Base-by-base conservation (phyloP, 2,797 vertebrate species). In the Parambassis ranga region DNA sequence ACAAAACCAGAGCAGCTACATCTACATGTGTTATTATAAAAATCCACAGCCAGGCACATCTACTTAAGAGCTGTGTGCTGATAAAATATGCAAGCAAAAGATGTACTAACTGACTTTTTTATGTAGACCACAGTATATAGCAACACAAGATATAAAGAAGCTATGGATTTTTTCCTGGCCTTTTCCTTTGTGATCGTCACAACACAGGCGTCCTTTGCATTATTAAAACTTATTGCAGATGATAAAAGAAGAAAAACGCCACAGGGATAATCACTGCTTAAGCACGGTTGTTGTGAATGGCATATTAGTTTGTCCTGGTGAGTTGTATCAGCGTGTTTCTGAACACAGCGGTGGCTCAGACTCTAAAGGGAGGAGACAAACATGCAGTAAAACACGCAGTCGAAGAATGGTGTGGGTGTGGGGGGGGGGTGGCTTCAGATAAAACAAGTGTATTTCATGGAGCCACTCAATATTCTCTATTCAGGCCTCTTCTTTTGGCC, bases 71-170 rank as follows among this genome's bases (percentile, higher is more conserved):
- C 31, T 0, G n/a, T 50, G 35, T 16, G 39, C 42, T 71, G 52
- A 68, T 67, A 67, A 81, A 76, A 62, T 70, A 74, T 71, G 64
- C 71, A 63, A 50, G 55, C 51, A 56, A 52, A 50, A 57, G 52
- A 77, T 78, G 63, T 70, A 80, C 77, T 55, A 75, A 71, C 52
- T 75, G 43, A 2, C 35, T 44, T 44, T 38, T 69, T 38, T 63
- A 38, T 32, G 43, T 46, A 24, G 55, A 59, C 23, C 13, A 18
- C 15, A 51, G 19, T 23, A 71, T 47, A 64, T 43, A 49, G 39
- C 35, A 44, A 49, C 44, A 39, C 3, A 15, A 43, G 37, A 48
- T 33, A 53, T 31, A 47, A 63, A 28, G 35, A 55, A 65, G 24
- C 36, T 67, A 37, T 38, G 28, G 46, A 55, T 61, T 52, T 58